Conservation (phyloP, 30 jellyfish, hydroid and myxozoan genomes). For the Aurelia sp. region DNA sequence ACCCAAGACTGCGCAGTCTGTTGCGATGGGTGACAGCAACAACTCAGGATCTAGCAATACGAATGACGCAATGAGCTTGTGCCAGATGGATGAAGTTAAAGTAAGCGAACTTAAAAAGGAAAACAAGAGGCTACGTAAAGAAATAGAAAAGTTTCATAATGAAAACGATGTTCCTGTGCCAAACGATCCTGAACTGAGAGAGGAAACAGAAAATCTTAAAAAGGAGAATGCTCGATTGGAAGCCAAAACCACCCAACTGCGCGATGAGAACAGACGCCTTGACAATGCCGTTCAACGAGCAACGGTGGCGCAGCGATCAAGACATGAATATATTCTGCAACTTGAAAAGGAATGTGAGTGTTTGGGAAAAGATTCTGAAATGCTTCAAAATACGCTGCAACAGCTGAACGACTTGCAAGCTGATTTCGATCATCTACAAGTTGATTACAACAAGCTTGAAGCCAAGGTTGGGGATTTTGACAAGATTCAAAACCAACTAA, state of each 20-base stretch:
- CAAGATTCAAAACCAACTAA: background rate
- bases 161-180: background rate
- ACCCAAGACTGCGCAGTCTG: no score
- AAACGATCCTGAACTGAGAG: background rate
- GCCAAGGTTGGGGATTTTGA: background rate
- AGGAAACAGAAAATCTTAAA: background rate
- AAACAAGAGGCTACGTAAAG: background rate
- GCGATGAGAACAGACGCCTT: conserved; percentile 2
- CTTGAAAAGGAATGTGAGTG: conserved; percentile 17
- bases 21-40: no score
- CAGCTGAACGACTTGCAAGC: background rate
- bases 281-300: background rate
- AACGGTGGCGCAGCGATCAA: background rate
- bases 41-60: no score
- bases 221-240: background rate
- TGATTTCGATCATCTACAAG: conserved; percentile 1
- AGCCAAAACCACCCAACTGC: background rate
- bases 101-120: background rate
- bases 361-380: background rate
- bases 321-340: background rate
- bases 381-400: background rate
- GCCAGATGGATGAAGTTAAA: no score
- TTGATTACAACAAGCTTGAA: background rate
- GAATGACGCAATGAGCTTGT: no score
- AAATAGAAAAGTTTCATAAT: background rate